Evolutionary conservation across 53 echinoderm and acorn worm genomes (phyloP), one percentile per base, ranked within the genome.

Genomic region (Glandiceps talaboti): DNA sequence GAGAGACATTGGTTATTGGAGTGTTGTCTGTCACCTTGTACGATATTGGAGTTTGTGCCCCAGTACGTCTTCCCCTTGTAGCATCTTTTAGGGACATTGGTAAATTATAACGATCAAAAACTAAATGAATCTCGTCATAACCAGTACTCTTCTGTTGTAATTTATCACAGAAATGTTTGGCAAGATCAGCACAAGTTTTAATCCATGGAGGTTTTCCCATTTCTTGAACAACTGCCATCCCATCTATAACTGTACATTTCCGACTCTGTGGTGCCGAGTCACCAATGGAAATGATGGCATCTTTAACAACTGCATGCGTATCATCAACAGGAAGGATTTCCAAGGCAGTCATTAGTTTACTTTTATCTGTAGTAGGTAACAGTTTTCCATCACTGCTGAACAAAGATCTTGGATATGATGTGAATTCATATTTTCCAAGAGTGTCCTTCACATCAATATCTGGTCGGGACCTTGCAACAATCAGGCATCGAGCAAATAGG

Each of bases 11-110:
- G 6, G 80, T 31, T 33, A 85, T 85, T 74, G 73, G 74, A 1
- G 85, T 85, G 14, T 30, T 28, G 29, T 85, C 81, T 80, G 85
- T 75, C 25, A 85, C 80, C 28, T 85, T 80, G 29, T 74, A 85
- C 74, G 76, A 25, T 73, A 85, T 27, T 32, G 31, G 75, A n/a
- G n/a, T n/a, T 30, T 84, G 73, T 1, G 45, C 30, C 1, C 74
- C 74, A 29, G 31, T 78, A 14, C 79, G 64, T 14, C 79, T 33
- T 27, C 29, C 75, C 6, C 79, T 73, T 0, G 80, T 80, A 27
- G 79, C 73, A 72, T 30, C 26, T 79, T 83, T 83, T 26, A 83
- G 28, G 1, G 83, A 83, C 25, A 14, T 27, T 25, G 77, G 33
- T 29, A 77, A 26, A 77, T 83, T 78, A 33, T 83, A 83, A 26